Percentiles rank a stretch among this genome's conserved stretches.
phyloP scores from a whole-genome alignment of 2,888 invertebrate genomes.

The Clunio marinus region DNA sequence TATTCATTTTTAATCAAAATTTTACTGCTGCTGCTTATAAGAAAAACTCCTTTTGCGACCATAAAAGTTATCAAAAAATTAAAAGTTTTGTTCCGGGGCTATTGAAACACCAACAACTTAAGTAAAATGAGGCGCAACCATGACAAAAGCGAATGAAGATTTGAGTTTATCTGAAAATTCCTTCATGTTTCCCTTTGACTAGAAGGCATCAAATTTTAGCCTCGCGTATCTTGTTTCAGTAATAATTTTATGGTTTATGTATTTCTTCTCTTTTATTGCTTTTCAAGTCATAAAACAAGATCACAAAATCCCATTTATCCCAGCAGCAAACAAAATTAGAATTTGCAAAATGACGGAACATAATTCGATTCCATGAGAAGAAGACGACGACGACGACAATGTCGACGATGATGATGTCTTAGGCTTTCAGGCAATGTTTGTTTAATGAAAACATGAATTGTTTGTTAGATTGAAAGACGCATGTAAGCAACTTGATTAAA shows the following conservation, averaged over 20 bases:
- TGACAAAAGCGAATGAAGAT: not conserved
- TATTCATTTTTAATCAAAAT: slow-evolving; percentile 18
- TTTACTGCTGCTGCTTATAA: not conserved
- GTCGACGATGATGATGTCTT: no score
- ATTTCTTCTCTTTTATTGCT: slow-evolving; percentile 27
- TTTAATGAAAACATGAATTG: slow-evolving; percentile 13
- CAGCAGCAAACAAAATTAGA: slow-evolving; percentile 31
- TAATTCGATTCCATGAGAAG: not conserved
- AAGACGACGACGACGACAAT: no score
- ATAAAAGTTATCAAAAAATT: not conserved
- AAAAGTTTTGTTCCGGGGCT: not conserved
- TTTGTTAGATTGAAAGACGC: no score
- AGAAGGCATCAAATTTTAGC: slow-evolving; percentile 34
- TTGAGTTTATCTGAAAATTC: slow-evolving; percentile 18
- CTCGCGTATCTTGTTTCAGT: slow-evolving; percentile 24
- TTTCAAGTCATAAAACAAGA: not conserved
- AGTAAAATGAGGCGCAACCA: not conserved
- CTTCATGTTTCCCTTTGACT: slow-evolving; percentile 5
- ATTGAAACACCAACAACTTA: no score
- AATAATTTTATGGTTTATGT: slow-evolving; percentile 37
- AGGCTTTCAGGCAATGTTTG: slow-evolving; percentile 28
- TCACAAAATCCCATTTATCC: slow-evolving; percentile 9
- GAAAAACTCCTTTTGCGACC: not conserved
- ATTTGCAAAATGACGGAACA: slow-evolving; percentile 32
- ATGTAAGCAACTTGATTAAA: no score